Base-by-base conservation (phyloP, 2,113 vertebrate species). In the Mystacornis crossleyi region DNA sequence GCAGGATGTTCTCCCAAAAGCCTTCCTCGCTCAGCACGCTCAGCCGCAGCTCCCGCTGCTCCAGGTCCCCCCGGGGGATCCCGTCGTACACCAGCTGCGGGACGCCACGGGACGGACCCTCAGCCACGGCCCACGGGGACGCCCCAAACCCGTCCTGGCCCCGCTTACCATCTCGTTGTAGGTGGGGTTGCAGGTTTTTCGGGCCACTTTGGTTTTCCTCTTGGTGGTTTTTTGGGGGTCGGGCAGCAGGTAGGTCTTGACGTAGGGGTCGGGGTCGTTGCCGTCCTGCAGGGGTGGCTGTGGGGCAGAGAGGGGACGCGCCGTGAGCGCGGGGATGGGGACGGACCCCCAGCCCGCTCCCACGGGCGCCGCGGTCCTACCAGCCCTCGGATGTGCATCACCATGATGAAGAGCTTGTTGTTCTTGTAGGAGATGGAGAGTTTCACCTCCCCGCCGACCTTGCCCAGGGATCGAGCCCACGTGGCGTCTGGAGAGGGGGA, bases 151-250 rank as follows among this genome's bases (percentile, higher is more conserved):
- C 9, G 2, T 3, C 19, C 28, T 38, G 43, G 0, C 0, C 33
- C 99, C 99, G 98, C 99, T 9, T 40, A 99, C 99, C 99, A 99
- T 99, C 97, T 99, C 99, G 18, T 99, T 99, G 97, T 99, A 99
- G 47, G 99, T 99, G 67, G 99, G 99, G 97, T 99, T 99, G 97
- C 99, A 99, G 69, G 99, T 99, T 97, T 99, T 99, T 14, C 99
- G 98, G 10, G 99, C 99, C 19, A 99, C 99, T 98, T 99, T 99
- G 67, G 99, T 99, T 98, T 99, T 99, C 97, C 99, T 99, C 96
- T 99, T 99, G 84, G 99, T 99, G 61, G 98, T 99, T 98, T 99
- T 99, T 72, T 99, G 99, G 40, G 99, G 99, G 97, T 99, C 99
- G 0, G 99, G 99, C 81, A 99, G 98, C 64, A 99, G 98, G 96